Conservation (phyloP, 2,113 vertebrate species). For the Silurus meridionalis region DNA sequence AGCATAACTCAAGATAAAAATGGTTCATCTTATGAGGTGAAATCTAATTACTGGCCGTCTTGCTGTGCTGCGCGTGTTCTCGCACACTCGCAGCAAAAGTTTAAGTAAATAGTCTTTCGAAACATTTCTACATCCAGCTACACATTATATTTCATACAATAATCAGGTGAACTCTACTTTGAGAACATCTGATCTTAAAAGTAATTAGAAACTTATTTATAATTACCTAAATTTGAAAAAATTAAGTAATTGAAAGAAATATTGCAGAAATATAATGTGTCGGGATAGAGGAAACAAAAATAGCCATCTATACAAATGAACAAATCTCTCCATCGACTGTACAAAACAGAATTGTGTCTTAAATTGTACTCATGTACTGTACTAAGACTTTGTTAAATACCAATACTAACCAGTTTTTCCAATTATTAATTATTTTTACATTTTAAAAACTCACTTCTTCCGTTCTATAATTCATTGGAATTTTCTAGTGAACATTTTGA, state of each 20-base stretch:
- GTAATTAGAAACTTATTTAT: too few species aligned
- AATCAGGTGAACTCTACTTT: too few species aligned
- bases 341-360: not conserved
- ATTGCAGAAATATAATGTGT: too few species aligned
- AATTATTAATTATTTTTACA: not conserved
- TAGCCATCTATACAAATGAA: not conserved
- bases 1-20: slow-evolving; percentile 9
- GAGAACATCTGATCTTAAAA: too few species aligned
- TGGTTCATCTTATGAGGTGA: slow-evolving; percentile 4
- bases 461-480: too few species aligned
- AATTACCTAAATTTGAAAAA: too few species aligned
- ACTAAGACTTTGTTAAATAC: not conserved
- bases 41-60: slow-evolving; percentile 24
- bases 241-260: too few species aligned
- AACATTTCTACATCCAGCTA: not conserved
- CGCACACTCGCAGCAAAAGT: not conserved
- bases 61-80: not conserved
- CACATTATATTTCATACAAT: too few species aligned
- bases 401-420: not conserved
- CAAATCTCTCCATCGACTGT: not conserved
- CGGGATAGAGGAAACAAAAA: too few species aligned
- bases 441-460: not conserved
- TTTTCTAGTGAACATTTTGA: too few species aligned
- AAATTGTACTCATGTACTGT: not conserved
- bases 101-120: not conserved